phyloP scores from a whole-genome alignment of 2,888 invertebrate species.

The Macropis europaea region DNA sequence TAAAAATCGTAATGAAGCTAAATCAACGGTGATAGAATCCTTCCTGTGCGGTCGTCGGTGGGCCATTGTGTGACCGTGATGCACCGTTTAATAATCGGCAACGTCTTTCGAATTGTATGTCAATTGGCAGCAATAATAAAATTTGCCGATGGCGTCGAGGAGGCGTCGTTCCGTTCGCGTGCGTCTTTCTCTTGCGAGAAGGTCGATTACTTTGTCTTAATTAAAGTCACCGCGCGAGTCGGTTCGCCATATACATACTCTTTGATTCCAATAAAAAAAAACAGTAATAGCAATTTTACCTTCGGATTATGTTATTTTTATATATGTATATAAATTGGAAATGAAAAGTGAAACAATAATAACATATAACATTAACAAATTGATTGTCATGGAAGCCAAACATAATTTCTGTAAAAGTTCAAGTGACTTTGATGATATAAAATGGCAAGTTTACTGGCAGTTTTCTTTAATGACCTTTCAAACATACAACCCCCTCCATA shows the following conservation, averaged over 20 bases:
- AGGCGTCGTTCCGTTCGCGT: conserved; percentile 16
- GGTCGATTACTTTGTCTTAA: conserved; percentile 42
- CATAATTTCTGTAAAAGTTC: too few species aligned
- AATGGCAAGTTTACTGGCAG: too few species aligned
- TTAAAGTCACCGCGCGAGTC: conserved; percentile 22
- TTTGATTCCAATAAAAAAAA: too few species aligned
- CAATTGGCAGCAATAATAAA: conserved; percentile 66
- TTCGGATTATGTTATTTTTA: too few species aligned
- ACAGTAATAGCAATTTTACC: too few species aligned
- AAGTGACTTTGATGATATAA: too few species aligned
- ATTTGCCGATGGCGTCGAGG: conserved; percentile 55
- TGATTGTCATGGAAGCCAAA: too few species aligned
- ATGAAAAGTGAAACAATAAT: too few species aligned
- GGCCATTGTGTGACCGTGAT: conserved; percentile 57
- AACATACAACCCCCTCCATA: too few species aligned
- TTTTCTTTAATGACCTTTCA: too few species aligned
- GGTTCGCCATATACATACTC: neutral
- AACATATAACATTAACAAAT: too few species aligned
- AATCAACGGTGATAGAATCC: conserved; percentile 76
- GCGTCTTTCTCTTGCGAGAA: conserved; percentile 28
- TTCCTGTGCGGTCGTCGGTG: conserved; percentile 77
- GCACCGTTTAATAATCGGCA: conserved; percentile 65
- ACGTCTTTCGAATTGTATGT: conserved; percentile 69
- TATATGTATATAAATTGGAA: too few species aligned
- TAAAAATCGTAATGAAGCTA: conserved; percentile 75